Base-by-base conservation (phyloP, 2,888 invertebrate genomes). In the Apotomis capreana region DNA sequence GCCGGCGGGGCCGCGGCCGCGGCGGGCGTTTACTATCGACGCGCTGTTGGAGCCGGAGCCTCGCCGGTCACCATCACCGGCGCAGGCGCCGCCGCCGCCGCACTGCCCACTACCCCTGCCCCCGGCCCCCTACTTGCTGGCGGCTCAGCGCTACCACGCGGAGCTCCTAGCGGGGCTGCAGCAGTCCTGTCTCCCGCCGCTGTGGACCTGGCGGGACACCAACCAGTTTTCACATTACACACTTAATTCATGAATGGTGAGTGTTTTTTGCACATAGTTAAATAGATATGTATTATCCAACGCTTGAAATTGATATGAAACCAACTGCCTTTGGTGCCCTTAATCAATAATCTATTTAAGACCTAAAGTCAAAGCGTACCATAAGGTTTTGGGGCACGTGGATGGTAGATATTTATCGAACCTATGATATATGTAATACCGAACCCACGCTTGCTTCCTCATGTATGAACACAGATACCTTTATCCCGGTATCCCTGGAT, bases 201-300 rank as follows among this genome's bases (percentile, higher is more conserved):
- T 93, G 5, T 93, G 92, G 92, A 93, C 92, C 60, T 93, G 92
- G 92, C 85, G 92, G 77, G 92, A 93, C 77, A 88, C 90, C 73
- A 91, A 88, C 84, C 92, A 93, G 81, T 91, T 92, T 78, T 88
- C 92, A 87, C 92, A 92, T 83, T 93, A 93, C 82, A 93, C 92
- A 83, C 92, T 93, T 84, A 92, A 93, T 86, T 93, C 92, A 84
- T 93, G 92, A 93, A 91, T 88, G 91, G 92, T 92, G 80, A 90
- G 92, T 84, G 51, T 5, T 26, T 55, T 15, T 37, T 5, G 10
- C 26, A 40, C 40, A 40, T 62, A 26, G 5, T 13, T 9, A 44
- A 5, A 44, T 44, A 49, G 9, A 49, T 10, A 9, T 9, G 9
- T 49, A 49, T 10, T 49, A 49, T 9, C 6, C 12, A 9, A 49